Evolutionary conservation across 1,140 invertebrate species (phyloP).

Genomic region (Aradophagus sp.): DNA sequence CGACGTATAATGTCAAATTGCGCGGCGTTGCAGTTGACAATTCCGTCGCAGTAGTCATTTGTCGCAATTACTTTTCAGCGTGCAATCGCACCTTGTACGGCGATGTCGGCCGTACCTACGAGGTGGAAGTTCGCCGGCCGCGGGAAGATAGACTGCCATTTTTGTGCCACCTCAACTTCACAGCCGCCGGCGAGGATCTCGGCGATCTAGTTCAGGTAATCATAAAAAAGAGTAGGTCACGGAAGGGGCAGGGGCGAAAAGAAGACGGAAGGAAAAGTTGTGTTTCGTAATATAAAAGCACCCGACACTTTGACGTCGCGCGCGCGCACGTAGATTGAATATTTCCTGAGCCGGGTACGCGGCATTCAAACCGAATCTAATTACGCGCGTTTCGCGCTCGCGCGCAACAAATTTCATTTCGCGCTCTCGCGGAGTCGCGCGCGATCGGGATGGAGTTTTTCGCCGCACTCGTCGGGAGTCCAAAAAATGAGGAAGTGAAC

Average conservation of each 20-base stretch:
- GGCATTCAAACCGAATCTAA: slow-evolving; percentile 41
- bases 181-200: slow-evolving; percentile 81
- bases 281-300: slow-evolving; percentile 23
- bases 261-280: slow-evolving; percentile 31
- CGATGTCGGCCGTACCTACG: slow-evolving; percentile 85
- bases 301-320: slow-evolving; percentile 48
- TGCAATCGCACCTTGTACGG: slow-evolving; percentile 90
- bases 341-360: slow-evolving; percentile 8
- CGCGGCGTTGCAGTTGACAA: slow-evolving; percentile 21
- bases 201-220: slow-evolving; percentile 86
- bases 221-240: slow-evolving; percentile 12
- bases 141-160: slow-evolving; percentile 84
- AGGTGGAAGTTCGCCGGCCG: slow-evolving; percentile 83
- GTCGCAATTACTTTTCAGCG: slow-evolving; percentile 77
- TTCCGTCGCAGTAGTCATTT: slow-evolving; percentile 45
- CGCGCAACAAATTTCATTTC: slow-evolving; percentile 22
- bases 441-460: too few relatives aligned
- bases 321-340: slow-evolving; percentile 35
- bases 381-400: slow-evolving; percentile 24
- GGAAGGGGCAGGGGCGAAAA: too few relatives aligned
- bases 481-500: too few relatives aligned
- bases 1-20: slow-evolving; percentile 44
- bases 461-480: too few relatives aligned
- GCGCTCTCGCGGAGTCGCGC: neutral
- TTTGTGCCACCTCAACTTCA: slow-evolving; percentile 86